These are phyloP conservation scores for Fistularia tabacaria DNA, from an alignment of 2,797 vertebrate genomes.

Conservation along the genomic window DNA sequence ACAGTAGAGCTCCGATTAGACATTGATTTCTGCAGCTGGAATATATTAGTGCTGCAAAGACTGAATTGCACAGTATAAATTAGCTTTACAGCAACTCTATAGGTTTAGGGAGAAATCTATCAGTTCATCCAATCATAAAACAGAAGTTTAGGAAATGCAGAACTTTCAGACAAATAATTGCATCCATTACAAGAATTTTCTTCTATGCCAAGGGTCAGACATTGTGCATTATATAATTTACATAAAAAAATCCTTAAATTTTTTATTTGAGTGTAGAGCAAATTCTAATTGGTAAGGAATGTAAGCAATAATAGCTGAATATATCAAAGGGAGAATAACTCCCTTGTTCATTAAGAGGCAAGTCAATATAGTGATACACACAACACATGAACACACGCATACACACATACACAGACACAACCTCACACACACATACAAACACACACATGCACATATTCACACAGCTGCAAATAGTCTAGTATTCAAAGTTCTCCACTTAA, in stretches of 20 bases:
- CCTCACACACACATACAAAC: conserved; percentile 2
- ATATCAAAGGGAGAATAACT: conserved; percentile 30
- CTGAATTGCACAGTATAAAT: conserved; percentile 66
- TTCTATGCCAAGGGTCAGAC: background rate
- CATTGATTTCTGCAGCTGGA: conserved; percentile 72
- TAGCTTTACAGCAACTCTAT: conserved; percentile 50
- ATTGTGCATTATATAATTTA: conserved; percentile 7
- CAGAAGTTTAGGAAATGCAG: conserved; percentile 15
- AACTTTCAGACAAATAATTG: conserved; percentile 1
- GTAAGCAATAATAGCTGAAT: conserved; percentile 32
- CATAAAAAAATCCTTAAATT: conserved; percentile 1
- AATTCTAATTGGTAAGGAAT: conserved; percentile 15
- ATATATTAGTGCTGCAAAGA: conserved; percentile 60
- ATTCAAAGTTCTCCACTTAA: background rate
- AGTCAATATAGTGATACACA: conserved; percentile 33
- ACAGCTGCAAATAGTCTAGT: background rate
- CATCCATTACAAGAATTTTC: too few species aligned
- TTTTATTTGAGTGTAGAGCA: background rate
- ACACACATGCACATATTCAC: background rate
- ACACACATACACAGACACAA: conserved; percentile 6
- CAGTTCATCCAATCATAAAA: conserved; percentile 21
- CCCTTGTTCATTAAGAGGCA: conserved; percentile 44
- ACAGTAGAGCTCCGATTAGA: conserved; percentile 56
- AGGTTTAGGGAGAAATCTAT: conserved; percentile 25
- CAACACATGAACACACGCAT: conserved; percentile 1